Evolutionary conservation across 2,888 invertebrate genomes (phyloP).

Genomic region (Cancer borealis): DNA sequence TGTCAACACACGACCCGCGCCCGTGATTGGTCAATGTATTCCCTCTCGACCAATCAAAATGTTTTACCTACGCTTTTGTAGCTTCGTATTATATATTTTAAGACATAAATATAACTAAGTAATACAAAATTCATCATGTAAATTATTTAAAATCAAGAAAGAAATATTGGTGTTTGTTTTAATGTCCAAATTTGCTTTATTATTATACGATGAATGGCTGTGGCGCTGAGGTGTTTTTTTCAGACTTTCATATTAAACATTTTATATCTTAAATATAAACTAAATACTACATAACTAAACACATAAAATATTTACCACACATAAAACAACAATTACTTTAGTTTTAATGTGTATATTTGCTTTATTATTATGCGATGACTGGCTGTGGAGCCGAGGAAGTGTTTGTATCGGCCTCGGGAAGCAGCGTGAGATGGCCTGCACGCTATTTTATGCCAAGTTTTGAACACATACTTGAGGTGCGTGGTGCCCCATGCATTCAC

Average conservation of each 20-base stretch:
- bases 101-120: neutral
- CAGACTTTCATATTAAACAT: constrained; percentile 38
- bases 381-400: constrained; percentile 48
- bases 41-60: constrained; percentile 54
- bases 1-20: neutral
- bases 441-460: constrained; percentile 51
- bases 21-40: constrained; percentile 41
- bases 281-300: neutral
- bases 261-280: neutral
- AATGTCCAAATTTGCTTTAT: neutral
- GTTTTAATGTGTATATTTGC: neutral
- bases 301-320: neutral
- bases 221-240: no score
- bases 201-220: no score
- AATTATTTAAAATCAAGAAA: neutral
- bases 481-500: neutral
- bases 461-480: constrained; percentile 47
- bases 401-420: constrained; percentile 66
- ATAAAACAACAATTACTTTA: neutral
- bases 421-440: constrained; percentile 60
- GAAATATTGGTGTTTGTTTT: neutral
- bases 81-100: constrained; percentile 44
- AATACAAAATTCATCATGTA: neutral
- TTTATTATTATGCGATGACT: constrained; percentile 54
- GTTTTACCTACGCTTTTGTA: neutral